Evolutionary conservation across 2,888 invertebrate genomes (phyloP).

Genomic region (Drosophila multiciliata): DNA sequence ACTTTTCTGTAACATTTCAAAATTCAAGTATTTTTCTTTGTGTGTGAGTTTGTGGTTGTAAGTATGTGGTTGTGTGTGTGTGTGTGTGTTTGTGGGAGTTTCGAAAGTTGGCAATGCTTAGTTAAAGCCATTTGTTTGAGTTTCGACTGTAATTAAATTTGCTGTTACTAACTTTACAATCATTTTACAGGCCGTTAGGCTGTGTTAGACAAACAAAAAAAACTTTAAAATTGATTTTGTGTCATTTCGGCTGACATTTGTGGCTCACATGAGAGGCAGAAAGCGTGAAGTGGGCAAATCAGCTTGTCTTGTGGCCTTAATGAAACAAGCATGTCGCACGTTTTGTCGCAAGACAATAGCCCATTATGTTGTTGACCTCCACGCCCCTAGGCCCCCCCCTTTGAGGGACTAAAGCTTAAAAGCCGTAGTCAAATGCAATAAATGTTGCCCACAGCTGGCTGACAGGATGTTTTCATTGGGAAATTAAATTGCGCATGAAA

Average conservation of each 20-base stretch:
- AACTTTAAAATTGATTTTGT: slow-evolving; percentile 50
- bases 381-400: not conserved
- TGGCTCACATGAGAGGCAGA: slow-evolving; percentile 16
- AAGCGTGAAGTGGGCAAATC: slow-evolving; percentile 43
- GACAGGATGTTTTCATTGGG: slow-evolving; percentile 59
- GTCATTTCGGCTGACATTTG: slow-evolving; percentile 45
- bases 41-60: not conserved
- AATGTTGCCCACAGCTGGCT: slow-evolving; percentile 52
- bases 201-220: not conserved
- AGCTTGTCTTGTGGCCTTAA: slow-evolving; percentile 48
- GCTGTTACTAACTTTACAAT: slow-evolving; percentile 46
- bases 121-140: slow-evolving; percentile 72
- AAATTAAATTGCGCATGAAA: slow-evolving; percentile 79
- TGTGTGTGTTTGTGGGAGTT: slow-evolving; percentile 5
- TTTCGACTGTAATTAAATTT: slow-evolving; percentile 71
- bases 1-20: slow-evolving; percentile 54
- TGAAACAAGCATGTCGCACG: slow-evolving; percentile 69
- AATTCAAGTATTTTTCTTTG: slow-evolving; percentile 6
- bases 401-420: slow-evolving; percentile 4
- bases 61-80: not conserved
- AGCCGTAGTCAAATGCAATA: slow-evolving; percentile 58
- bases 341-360: slow-evolving; percentile 42
- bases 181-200: slow-evolving; percentile 46
- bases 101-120: slow-evolving; percentile 50
- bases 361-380: slow-evolving; percentile 13